A percentile compares a stretch with the other conserved stretches of the same genome.
Conservation (phyloP, 2,797 vertebrate genomes). For the Apodemus agrarius region DNA sequence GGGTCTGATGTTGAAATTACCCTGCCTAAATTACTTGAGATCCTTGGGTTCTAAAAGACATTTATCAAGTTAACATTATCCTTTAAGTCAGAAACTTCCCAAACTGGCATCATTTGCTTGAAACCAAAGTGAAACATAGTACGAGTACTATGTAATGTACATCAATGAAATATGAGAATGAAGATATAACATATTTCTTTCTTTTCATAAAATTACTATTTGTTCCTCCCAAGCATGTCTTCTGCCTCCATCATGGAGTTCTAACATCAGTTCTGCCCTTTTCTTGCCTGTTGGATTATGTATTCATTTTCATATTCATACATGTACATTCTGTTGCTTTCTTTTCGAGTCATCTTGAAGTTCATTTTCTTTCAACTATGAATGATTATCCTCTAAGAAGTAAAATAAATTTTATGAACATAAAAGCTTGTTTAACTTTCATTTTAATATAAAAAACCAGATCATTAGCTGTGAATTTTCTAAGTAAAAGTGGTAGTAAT, state of each 20-base stretch:
- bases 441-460: neutral
- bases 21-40: neutral
- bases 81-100: neutral
- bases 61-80: neutral
- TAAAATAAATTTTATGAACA: neutral
- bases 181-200: neutral
- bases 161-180: neutral
- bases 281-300: neutral
- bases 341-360: neutral
- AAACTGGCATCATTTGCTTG: neutral
- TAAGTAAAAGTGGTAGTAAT: neutral
- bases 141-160: neutral
- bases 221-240: neutral
- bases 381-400: neutral
- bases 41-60: neutral
- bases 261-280: neutral
- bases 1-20: neutral
- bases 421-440: neutral
- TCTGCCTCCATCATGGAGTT: neutral
- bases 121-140: neutral
- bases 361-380: neutral
- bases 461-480: neutral
- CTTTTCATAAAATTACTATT: neutral
- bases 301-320: neutral
- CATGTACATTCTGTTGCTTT: neutral